phyloP scores from a whole-genome alignment of 1,140 invertebrate genomes.

The Chrysomallon squamiferum region DNA sequence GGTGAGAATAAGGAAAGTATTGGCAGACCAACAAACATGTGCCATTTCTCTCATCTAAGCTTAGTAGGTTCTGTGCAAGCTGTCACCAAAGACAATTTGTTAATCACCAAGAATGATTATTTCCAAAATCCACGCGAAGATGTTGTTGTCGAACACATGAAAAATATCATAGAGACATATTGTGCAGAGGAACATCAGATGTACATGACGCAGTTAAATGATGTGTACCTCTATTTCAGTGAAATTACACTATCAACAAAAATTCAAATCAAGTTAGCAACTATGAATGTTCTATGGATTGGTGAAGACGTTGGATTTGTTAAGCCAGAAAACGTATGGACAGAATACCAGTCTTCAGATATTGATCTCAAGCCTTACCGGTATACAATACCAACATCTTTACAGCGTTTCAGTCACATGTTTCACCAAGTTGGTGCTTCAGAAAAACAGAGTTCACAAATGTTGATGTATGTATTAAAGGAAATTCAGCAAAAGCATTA shows the following conservation, averaged over 20 bases:
- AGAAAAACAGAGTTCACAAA: not conserved
- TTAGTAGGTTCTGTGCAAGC: no score
- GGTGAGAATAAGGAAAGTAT: no score
- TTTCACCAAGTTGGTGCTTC: slow-evolving; percentile 8
- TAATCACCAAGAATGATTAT: no score
- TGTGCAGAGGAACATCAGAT: not conserved
- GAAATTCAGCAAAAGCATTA: slow-evolving; percentile 12
- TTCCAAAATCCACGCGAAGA: no score
- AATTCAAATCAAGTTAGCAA: not conserved
- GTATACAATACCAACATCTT: slow-evolving; percentile 14
- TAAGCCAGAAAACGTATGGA: slow-evolving; percentile 11
- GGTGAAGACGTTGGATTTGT: slow-evolving; percentile 24
- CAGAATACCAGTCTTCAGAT: slow-evolving; percentile 1
- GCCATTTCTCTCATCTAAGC: no score
- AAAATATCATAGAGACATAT: not conserved
- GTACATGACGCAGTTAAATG: not conserved
- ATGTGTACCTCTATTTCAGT: not conserved
- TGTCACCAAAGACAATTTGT: no score
- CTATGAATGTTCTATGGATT: slow-evolving; percentile 13
- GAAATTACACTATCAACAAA: not conserved
- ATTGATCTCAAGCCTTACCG: slow-evolving; percentile 23
- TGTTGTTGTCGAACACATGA: no score
- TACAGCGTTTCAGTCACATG: slow-evolving; percentile 9
- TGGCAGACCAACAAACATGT: no score
- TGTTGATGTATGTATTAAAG: slow-evolving; percentile 10